phyloP scores from a whole-genome alignment of 2,888 invertebrate species.

The Sarcophaga subvicina region DNA sequence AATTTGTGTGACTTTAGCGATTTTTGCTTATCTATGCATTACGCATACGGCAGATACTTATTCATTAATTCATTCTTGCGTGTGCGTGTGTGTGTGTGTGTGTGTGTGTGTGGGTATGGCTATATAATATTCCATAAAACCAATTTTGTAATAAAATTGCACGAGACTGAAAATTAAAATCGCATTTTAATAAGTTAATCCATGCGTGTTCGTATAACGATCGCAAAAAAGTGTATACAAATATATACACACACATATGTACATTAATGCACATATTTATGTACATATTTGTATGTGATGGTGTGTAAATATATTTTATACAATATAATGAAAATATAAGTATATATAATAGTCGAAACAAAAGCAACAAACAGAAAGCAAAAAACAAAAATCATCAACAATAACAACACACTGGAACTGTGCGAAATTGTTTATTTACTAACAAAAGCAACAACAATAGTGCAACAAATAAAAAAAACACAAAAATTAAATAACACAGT shows the following conservation, averaged over 20 bases:
- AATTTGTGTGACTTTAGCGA: constrained; percentile 38
- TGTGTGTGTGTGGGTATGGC: not conserved
- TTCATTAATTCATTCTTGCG: constrained; percentile 12
- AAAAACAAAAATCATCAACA: constrained; percentile 4
- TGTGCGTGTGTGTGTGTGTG: not conserved
- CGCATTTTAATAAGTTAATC: constrained; percentile 81
- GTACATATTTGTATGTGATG: not conserved
- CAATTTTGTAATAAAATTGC: constrained; percentile 80
- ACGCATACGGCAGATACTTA: constrained; percentile 71
- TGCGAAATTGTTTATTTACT: constrained; percentile 64
- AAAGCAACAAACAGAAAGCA: constrained; percentile 14
- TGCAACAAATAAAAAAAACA: constrained; percentile 19
- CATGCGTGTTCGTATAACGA: constrained; percentile 75
- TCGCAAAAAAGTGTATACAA: constrained; percentile 48
- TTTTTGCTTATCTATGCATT: constrained; percentile 77
- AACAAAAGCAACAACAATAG: constrained; percentile 24
- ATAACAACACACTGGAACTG: not conserved
- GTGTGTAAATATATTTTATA: constrained; percentile 28
- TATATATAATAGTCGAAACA: constrained; percentile 49
- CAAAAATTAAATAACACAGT: constrained; percentile 28
- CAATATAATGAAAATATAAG: constrained; percentile 62
- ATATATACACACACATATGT: not conserved
- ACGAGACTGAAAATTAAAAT: constrained; percentile 80
- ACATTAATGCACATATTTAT: not conserved
- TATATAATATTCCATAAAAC: constrained; percentile 73